Evolutionary conservation across 2,113 vertebrate genomes (phyloP), one percentile per base, ranked within the genome.

Genomic region (Aramus guarauna): DNA sequence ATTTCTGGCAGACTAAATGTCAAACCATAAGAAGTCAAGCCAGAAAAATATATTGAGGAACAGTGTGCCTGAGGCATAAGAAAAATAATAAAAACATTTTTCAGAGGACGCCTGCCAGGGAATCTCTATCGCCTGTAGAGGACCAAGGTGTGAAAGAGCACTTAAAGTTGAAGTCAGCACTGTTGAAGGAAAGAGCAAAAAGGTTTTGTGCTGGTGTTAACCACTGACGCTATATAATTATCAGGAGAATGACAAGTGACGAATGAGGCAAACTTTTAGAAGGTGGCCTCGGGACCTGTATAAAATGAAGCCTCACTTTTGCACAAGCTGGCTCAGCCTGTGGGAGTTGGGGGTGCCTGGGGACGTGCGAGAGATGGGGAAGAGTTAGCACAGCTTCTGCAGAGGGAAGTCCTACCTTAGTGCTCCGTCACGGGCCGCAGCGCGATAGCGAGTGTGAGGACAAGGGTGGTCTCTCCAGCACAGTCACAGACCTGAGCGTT

Each of bases 41-140:
- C 87, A 94, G 83, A 67, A 94, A 72, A 92, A 85, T 62, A 92
- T 89, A 78, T 23, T 82, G 81, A 92, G 84, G 48, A 94, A 68
- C 64, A 85, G 66, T 22, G 34, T 87, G 93, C 80, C 74, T 87
- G 77, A 92, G 72, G 84, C 89, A 81, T 96, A 36, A 86, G 72
- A 94, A 89, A 79, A 92, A 37, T 5, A 80, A 36, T 23, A 58
- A 37, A 69, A 81, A 24, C 48, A 48, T 85, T 67, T 96, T 87
- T 91, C 39, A 81, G 69, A 96, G 43, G 39, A 91, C 7, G 9
- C 39, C 56, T 93, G 87, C 87, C 87, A 87, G 56, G 64, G 80
- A 89, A 43, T 85, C 91, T 85, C 68, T 69, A 62, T 59, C 73
- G 88, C 41, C 29, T 85, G 55, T 24, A 43, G 47, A 92, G 69